These are phyloP conservation scores for Peromyscus melanophrys DNA, from an alignment of 2,797 vertebrate genomes.

Conservation along the genomic window DNA sequence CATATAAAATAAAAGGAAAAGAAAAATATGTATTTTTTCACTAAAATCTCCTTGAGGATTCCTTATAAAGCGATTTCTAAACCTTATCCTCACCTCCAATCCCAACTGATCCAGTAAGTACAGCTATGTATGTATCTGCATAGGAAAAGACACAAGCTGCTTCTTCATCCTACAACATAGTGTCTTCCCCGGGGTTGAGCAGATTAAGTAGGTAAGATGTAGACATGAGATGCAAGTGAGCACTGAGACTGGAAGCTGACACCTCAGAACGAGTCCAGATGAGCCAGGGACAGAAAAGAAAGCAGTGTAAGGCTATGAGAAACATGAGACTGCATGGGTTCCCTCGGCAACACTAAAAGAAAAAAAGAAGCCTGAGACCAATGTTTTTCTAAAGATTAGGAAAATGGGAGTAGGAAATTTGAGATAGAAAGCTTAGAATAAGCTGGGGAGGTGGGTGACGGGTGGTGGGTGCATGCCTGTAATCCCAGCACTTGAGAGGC, in stretches of 20 bases:
- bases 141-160: background rate
- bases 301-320: background rate
- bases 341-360: background rate
- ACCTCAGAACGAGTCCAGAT: background rate
- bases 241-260: background rate
- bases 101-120: constrained; percentile 22
- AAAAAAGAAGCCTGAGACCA: background rate
- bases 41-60: constrained; percentile 52
- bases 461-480: too few relatives aligned
- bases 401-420: background rate
- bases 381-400: background rate
- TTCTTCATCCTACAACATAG: background rate
- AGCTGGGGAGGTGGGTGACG: background rate
- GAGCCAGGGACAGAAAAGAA: background rate
- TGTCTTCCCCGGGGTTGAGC: background rate
- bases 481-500: background rate
- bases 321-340: background rate
- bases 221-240: background rate
- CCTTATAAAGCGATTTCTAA: constrained; percentile 56
- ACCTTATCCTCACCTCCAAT: background rate
- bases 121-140: constrained; percentile 21
- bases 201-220: background rate
- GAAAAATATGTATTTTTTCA: background rate
- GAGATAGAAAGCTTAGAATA: background rate
- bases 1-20: background rate